A percentile compares a stretch with the other conserved stretches of the same genome.
Evolutionary conservation across 2,888 invertebrate species (phyloP).

Genomic region (Tupiocoris notatus): DNA sequence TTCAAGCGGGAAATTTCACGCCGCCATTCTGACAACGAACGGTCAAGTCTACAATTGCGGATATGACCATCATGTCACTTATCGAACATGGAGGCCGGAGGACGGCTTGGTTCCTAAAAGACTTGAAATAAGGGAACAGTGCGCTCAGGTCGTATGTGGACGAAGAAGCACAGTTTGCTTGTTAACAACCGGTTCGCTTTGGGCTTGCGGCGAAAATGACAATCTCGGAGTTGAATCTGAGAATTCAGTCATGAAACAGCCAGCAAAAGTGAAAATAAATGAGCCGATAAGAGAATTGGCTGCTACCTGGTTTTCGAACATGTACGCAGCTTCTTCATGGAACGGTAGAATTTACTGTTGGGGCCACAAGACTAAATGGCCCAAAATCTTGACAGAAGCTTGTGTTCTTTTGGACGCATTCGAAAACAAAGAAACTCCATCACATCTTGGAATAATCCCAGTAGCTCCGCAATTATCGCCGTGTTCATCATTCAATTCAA

Average conservation of each 20-base stretch:
- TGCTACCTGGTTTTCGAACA: conserved; percentile 29
- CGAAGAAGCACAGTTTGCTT: conserved; percentile 23
- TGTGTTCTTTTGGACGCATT: conserved; percentile 11
- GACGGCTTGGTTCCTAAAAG: conserved; percentile 24
- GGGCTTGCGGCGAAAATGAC: conserved; percentile 34
- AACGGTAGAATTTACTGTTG: conserved; percentile 21
- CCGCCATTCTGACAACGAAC: conserved; percentile 10
- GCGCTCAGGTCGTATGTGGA: conserved; percentile 30
- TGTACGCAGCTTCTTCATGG: conserved; percentile 17
- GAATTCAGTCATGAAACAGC: conserved; percentile 29
- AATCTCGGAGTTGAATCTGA: conserved; percentile 34
- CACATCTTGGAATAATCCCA: conserved; percentile 19
- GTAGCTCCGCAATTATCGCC: conserved; percentile 21
- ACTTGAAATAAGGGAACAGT: conserved; percentile 8
- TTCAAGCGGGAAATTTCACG: conserved; percentile 26
- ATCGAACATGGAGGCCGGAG: conserved; percentile 18
- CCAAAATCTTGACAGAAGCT: conserved; percentile 2
- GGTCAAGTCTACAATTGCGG: conserved; percentile 27
- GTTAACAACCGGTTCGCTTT: conserved; percentile 3
- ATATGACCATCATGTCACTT: conserved; percentile 25
- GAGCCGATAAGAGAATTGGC: conserved; percentile 30
- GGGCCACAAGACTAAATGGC: conserved; percentile 22
- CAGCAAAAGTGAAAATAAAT: conserved; percentile 10
- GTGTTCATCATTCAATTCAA: conserved; percentile 9
- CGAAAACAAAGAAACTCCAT: conserved; percentile 27